Conservation (phyloP, 2,888 invertebrate species). For the Serrognathus titanus region DNA sequence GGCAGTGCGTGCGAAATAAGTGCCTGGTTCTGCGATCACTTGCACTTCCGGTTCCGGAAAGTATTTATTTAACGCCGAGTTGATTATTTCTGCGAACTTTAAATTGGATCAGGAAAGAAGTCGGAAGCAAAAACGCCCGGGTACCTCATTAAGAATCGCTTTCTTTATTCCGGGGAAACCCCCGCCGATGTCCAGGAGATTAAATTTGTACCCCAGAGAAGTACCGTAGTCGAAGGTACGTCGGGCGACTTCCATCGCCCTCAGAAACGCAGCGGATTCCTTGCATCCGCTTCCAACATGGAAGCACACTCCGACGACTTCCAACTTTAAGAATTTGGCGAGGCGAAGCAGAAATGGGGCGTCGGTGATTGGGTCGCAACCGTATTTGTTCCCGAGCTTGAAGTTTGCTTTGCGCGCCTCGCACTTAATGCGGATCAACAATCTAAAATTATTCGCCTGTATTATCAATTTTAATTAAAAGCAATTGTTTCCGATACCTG, state of each 20-base stretch:
- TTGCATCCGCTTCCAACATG: constrained; percentile 40
- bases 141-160: constrained; percentile 40
- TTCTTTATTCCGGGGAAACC: constrained; percentile 54
- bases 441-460: background rate
- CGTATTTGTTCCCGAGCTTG: constrained; percentile 38
- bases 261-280: constrained; percentile 51
- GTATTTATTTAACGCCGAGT: constrained; percentile 51
- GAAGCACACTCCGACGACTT: constrained; percentile 42
- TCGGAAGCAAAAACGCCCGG: constrained; percentile 11
- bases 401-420: constrained; percentile 27
- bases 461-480: too few species aligned
- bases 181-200: constrained; percentile 59
- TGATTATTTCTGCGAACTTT: constrained; percentile 49
- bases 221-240: constrained; percentile 51
- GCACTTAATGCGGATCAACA: constrained; percentile 26
- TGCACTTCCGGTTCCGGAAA: constrained; percentile 50
- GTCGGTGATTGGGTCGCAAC: constrained; percentile 37
- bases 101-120: background rate
- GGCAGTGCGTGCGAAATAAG: constrained; percentile 60
- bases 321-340: constrained; percentile 34
- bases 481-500: background rate
- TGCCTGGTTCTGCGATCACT: constrained; percentile 61
- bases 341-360: constrained; percentile 32
- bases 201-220: constrained; percentile 51
- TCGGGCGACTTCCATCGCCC: constrained; percentile 53